Conservation (phyloP, 2,113 vertebrate genomes). For the human (Homo sapiens) region DNA sequence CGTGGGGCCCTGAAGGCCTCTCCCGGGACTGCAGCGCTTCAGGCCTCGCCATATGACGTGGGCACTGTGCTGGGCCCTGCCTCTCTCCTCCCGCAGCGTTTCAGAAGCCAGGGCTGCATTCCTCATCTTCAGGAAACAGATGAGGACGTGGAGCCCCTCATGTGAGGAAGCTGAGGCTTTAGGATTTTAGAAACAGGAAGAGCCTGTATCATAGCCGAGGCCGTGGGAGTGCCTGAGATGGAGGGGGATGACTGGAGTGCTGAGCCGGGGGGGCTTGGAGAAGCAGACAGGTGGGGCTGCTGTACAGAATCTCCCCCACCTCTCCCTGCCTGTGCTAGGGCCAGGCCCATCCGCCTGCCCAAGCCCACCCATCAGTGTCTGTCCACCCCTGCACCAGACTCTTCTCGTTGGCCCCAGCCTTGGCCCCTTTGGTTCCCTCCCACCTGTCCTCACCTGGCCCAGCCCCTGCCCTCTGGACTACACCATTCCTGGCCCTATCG, state of each 20-base stretch:
- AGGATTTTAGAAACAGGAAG: not conserved
- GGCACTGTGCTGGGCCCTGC: not conserved
- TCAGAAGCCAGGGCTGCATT: not conserved
- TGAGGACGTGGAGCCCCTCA: fast-evolving
- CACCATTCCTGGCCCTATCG: not conserved
- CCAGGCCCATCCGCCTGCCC: not conserved
- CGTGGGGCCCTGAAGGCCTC: not conserved
- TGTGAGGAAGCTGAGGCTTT: not conserved
- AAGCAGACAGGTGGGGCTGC: not conserved
- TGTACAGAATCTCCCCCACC: not conserved
- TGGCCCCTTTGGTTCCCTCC: not conserved
- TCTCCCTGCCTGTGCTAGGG: too few relatives aligned
- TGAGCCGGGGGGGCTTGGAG: not conserved
- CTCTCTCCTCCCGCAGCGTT: not conserved
- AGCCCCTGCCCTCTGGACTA: not conserved
- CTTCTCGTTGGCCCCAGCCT: not conserved
- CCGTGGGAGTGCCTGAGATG: not conserved
- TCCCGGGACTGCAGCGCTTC: not conserved
- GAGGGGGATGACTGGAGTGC: not conserved
- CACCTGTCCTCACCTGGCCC: not conserved
- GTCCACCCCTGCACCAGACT: not conserved
- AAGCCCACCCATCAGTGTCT: not conserved
- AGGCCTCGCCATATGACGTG: fast-evolving
- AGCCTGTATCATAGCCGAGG: not conserved
- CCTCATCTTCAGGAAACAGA: not conserved